These are phyloP conservation scores for Maniola hyperantus DNA, from an alignment of 2,888 invertebrate genomes.

Conservation along the genomic window DNA sequence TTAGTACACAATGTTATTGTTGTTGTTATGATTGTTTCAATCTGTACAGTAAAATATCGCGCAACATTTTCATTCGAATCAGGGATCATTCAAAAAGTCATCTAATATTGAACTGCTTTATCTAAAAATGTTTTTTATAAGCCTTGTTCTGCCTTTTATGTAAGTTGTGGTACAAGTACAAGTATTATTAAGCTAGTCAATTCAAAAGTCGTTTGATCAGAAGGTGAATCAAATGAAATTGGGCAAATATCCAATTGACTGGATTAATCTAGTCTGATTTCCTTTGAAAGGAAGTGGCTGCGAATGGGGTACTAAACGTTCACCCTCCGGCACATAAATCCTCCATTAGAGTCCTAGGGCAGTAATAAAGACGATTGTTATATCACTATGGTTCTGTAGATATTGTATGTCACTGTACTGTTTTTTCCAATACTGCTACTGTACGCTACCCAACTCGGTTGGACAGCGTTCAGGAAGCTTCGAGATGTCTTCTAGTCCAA, in stretches of 20 bases:
- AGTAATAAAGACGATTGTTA: constrained; percentile 27
- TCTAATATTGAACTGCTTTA: no score
- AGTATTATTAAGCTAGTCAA: not conserved
- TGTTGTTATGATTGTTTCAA: not conserved
- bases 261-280: constrained; percentile 21
- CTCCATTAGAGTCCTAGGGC: constrained; percentile 24
- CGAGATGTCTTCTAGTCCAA: no score
- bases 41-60: not conserved
- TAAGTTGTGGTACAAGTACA: no score
- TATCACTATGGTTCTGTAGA: constrained; percentile 6
- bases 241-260: constrained; percentile 5
- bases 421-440: no score
- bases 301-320: constrained; percentile 32
- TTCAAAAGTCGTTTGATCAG: constrained; percentile 12
- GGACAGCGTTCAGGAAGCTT: no score
- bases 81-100: no score
- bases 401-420: not conserved
- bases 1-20: not conserved
- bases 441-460: no score
- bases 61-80: no score
- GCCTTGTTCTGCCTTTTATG: no score
- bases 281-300: constrained; percentile 27
- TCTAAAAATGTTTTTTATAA: no score
- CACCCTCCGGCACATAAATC: constrained; percentile 27
- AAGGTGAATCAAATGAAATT: constrained; percentile 10